Evolutionary conservation across 2,888 invertebrate species (phyloP), one percentile per base, ranked within the genome.

Genomic region (Incurvaria masculella): DNA sequence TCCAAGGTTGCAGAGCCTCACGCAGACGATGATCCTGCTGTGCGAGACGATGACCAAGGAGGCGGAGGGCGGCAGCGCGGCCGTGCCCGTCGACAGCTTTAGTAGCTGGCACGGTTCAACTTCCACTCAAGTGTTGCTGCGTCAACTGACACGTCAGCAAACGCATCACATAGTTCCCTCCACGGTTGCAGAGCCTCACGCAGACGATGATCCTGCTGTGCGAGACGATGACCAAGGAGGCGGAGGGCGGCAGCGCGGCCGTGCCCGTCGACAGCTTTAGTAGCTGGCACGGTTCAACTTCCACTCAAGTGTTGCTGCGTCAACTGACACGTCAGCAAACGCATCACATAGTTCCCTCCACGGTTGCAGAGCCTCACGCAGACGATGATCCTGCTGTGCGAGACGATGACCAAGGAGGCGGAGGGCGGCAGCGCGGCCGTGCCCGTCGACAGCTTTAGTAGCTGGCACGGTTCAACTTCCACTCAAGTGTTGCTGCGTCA

Each of bases 11-110:
- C 67, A 91, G 86, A 86, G 82, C 58, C 72, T 91, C 16, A 85
- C 86, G 2, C 85, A 88, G 60, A 88, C 91, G 1, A 89, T 93
- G 89, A 84, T 85, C 42, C 75, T 88, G 53, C 76, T 92, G 18
- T 94, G 93, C 64, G 91, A 93, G 62, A 80, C 91, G 0, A 71
- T 92, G 46, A 91, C 91, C 0, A 86, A 88, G 52, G 92, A 93
- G 60, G 88, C 91, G 0, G 92, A 92, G 49, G 93, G 93, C 1
- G 91, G 91, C 0, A 86, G 88, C 0, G 86, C 90, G 0, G 85
- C 87, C 57, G 85, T 94, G 40, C 82, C 88, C 0, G 66, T 84
- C 2, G 69, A 81, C n/a, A n/a, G n/a, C n/a, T n/a, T n/a, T n/a
- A n/a, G n/a, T n/a, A n/a, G n/a, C n/a, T n/a, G n/a, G n/a, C n/a